phyloP scores from a whole-genome alignment of 2,888 invertebrate genomes.

The Balanococcus diminutus region DNA sequence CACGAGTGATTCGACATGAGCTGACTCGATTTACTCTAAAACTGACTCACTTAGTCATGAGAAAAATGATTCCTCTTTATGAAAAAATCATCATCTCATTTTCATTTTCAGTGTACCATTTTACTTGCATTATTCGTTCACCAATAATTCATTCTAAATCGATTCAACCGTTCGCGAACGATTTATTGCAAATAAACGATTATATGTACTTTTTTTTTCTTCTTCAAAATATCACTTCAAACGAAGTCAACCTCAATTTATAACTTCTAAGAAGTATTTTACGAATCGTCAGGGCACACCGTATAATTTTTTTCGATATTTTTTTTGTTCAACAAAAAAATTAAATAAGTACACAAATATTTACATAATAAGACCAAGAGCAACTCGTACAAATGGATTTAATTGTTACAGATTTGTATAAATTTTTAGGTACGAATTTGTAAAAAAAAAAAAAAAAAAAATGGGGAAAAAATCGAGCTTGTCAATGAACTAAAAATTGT shows the following conservation, averaged over 20 bases:
- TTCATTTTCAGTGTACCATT: too few relatives aligned
- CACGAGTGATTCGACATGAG: too few relatives aligned
- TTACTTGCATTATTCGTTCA: too few relatives aligned
- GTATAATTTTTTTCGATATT: background rate
- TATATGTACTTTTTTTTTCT: background rate
- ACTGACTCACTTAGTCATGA: too few relatives aligned
- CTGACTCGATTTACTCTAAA: too few relatives aligned
- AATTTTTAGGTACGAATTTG: too few relatives aligned
- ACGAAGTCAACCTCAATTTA: background rate
- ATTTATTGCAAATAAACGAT: background rate
- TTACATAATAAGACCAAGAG: conserved; percentile 23
- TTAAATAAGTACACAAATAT: background rate
- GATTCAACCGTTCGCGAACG: background rate
- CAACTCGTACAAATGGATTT: background rate
- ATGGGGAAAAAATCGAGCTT: too few relatives aligned
- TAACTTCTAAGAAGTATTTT: background rate
- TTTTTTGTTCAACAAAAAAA: conserved; percentile 17
- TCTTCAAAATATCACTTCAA: background rate
- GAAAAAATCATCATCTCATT: too few relatives aligned
- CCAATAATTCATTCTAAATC: too few relatives aligned
- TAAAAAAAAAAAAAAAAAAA: too few relatives aligned
- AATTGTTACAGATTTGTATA: background rate
- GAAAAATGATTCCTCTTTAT: too few relatives aligned
- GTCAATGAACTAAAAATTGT: too few relatives aligned
- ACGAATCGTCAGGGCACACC: background rate